phyloP scores from a whole-genome alignment of 2,113 vertebrate genomes.

The Paramormyrops kingsleyae region DNA sequence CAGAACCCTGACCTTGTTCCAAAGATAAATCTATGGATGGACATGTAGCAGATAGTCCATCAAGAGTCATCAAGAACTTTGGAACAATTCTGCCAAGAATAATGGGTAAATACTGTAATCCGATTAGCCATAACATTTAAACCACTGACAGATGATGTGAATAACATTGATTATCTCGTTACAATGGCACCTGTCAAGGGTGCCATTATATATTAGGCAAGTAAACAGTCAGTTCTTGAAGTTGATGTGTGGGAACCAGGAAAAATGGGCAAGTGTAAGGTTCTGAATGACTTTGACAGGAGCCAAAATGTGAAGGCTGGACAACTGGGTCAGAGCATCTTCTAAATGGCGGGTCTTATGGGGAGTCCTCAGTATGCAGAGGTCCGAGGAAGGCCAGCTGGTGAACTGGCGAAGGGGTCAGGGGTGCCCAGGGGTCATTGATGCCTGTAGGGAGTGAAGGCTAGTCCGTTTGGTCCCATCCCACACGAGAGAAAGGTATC shows the following conservation, averaged over 20 bases:
- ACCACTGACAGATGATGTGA: neutral
- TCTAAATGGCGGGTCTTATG: neutral
- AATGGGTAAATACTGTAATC: neutral
- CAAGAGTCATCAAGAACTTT: neutral
- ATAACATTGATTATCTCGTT: neutral
- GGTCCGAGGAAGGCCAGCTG: neutral
- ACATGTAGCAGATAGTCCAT: neutral
- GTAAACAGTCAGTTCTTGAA: neutral
- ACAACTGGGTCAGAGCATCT: neutral
- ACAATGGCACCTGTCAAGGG: neutral
- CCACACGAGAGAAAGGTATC: neutral
- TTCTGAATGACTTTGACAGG: neutral
- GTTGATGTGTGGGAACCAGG: neutral
- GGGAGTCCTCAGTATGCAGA: neutral
- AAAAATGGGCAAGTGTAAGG: neutral
- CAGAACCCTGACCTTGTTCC: neutral
- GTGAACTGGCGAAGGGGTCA: neutral
- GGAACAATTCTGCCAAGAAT: neutral
- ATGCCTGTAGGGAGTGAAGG: neutral
- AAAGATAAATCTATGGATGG: neutral
- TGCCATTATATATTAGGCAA: neutral
- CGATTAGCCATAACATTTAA: neutral
- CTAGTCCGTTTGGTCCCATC: neutral
- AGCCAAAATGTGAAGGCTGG: neutral
- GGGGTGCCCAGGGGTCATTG: neutral